A percentile compares a stretch with the other conserved stretches of the same genome.
phyloP scores from a whole-genome alignment of 2,888 invertebrate genomes.

The Morinoia aosen region DNA sequence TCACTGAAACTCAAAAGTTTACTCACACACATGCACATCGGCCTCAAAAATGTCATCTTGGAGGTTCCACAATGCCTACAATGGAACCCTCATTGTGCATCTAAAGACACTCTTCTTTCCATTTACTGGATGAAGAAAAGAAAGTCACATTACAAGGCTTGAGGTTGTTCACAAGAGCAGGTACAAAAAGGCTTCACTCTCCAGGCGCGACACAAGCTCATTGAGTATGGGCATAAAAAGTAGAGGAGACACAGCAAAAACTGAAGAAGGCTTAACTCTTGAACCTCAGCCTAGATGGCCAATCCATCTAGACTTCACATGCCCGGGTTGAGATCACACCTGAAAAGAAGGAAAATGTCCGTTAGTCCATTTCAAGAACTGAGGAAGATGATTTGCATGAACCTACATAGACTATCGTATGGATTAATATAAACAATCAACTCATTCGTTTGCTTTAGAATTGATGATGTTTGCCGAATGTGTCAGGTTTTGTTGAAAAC shows the following conservation, averaged over 20 bases:
- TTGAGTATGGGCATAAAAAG: not conserved
- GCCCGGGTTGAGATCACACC: conserved; percentile 27
- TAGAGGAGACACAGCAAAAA: not conserved
- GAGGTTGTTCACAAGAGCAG: not conserved
- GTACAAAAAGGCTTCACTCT: not conserved
- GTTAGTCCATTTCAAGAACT: not conserved
- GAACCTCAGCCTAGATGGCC: not conserved
- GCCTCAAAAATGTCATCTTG: not conserved
- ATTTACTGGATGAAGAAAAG: not conserved
- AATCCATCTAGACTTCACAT: not conserved
- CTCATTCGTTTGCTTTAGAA: no score
- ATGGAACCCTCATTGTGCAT: not conserved
- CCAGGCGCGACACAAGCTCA: not conserved
- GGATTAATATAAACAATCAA: no score
- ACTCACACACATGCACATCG: not conserved
- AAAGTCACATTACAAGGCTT: not conserved
- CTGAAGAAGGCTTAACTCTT: not conserved
- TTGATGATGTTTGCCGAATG: no score
- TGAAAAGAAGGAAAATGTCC: not conserved
- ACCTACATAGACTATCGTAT: no score
- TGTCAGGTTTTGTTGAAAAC: no score
- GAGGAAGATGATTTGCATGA: not conserved
- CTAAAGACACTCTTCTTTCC: not conserved
- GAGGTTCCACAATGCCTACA: not conserved
- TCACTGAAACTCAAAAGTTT: not conserved